These are phyloP conservation scores for Epiblema foenella DNA, from an alignment of 2,888 invertebrate species.

Conservation along the genomic window DNA sequence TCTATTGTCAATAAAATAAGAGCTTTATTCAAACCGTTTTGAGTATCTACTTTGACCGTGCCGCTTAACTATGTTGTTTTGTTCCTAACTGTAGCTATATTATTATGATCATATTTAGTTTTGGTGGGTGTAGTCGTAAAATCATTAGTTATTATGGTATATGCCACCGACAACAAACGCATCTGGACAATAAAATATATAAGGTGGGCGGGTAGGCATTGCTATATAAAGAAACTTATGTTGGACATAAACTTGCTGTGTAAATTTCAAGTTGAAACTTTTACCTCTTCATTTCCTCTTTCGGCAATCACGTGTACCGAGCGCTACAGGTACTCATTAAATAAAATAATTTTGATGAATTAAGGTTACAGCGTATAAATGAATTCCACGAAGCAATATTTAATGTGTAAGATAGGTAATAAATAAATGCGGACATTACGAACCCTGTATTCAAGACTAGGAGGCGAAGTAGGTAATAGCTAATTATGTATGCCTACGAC, in stretches of 20 bases:
- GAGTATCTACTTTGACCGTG: no score
- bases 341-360: no score
- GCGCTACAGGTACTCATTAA: no score
- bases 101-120: not conserved
- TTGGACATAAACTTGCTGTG: not conserved
- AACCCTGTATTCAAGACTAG: not conserved
- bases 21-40: not conserved
- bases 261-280: not conserved
- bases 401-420: no score
- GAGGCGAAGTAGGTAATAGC: not conserved
- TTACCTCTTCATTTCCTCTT: not conserved
- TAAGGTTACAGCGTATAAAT: no score
- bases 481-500: not conserved
- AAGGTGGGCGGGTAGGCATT: not conserved
- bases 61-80: not conserved
- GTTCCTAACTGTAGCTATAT: not conserved
- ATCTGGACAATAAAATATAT: not conserved
- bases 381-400: no score
- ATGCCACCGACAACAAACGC: not conserved
- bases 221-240: conserved; percentile 2
- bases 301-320: not conserved
- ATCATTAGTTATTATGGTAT: not conserved
- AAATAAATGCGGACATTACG: not conserved
- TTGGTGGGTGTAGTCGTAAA: not conserved
- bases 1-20: not conserved